Percentiles rank a stretch among this genome's conserved stretches.
Conservation (phyloP, 2,888 invertebrate genomes). For the Hirtodrosophila trivittata region DNA sequence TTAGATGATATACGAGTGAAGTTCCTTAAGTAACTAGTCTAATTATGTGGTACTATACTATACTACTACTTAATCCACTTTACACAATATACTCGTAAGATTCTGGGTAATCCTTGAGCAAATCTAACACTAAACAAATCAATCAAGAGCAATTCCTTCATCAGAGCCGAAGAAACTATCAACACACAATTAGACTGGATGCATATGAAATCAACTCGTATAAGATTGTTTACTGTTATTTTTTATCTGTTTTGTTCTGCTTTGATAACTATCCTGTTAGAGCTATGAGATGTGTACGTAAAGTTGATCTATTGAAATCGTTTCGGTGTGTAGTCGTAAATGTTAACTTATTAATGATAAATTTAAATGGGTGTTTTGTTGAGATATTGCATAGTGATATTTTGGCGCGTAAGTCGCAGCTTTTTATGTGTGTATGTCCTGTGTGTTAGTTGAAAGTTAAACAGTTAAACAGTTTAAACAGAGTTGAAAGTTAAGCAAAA, state of each 20-base stretch:
- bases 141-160: too few relatives aligned
- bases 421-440: slow-evolving; percentile 50
- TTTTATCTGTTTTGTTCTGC: not conserved
- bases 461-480: too few relatives aligned
- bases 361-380: slow-evolving; percentile 20
- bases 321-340: slow-evolving; percentile 47
- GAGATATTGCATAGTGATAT: slow-evolving; percentile 55
- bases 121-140: too few relatives aligned
- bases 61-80: too few relatives aligned
- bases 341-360: slow-evolving; percentile 28
- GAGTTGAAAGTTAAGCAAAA: too few relatives aligned
- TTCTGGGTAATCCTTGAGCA: too few relatives aligned
- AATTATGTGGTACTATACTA: not conserved
- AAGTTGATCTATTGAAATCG: slow-evolving; percentile 21
- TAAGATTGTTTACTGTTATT: not conserved
- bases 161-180: not conserved
- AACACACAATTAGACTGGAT: not conserved
- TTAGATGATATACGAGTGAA: slow-evolving; percentile 1
- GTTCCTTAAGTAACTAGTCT: not conserved
- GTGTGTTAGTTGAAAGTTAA: slow-evolving; percentile 66
- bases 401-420: slow-evolving; percentile 42
- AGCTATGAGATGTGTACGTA: not conserved
- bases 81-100: too few relatives aligned
- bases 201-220: too few relatives aligned
- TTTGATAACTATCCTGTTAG: too few relatives aligned